Percentiles rank a stretch among this genome's conserved stretches.
phyloP scores from a whole-genome alignment of 2,113 vertebrate species.

The Aphelocoma coerulescens region DNA sequence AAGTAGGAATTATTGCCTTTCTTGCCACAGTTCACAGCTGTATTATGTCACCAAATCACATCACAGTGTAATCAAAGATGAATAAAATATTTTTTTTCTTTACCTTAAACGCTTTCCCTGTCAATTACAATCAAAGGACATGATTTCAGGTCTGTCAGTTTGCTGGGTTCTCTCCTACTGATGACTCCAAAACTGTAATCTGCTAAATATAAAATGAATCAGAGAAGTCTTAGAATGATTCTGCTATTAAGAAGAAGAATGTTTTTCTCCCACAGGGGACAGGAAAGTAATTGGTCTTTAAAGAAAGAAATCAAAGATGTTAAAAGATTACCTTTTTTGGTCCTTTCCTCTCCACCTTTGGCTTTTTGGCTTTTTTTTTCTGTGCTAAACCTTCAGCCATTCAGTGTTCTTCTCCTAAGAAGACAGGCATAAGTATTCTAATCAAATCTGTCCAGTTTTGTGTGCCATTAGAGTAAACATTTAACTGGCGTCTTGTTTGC shows the following conservation, averaged over 20 bases:
- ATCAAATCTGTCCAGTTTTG: slow-evolving; percentile 59
- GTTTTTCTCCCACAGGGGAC: slow-evolving; percentile 73
- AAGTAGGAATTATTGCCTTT: slow-evolving; percentile 78
- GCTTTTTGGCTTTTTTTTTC: background rate
- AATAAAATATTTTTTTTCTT: slow-evolving; percentile 84
- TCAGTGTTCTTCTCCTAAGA: slow-evolving; percentile 34
- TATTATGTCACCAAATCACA: slow-evolving; percentile 90
- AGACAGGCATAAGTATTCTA: slow-evolving; percentile 50
- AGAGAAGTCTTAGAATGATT: slow-evolving; percentile 80
- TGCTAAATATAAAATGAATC: slow-evolving; percentile 84
- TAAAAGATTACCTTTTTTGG: slow-evolving; percentile 68
- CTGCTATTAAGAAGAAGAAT: slow-evolving; percentile 79
- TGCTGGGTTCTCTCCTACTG: slow-evolving; percentile 75
- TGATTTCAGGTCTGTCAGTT: slow-evolving; percentile 82
- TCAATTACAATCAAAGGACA: slow-evolving; percentile 93
- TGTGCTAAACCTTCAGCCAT: slow-evolving; percentile 25
- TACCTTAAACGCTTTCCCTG: slow-evolving; percentile 84
- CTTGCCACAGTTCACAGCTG: slow-evolving; percentile 80
- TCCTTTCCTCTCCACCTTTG: slow-evolving; percentile 47
- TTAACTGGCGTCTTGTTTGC: slow-evolving; percentile 60
- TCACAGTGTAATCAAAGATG: slow-evolving; percentile 85
- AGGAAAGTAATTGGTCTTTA: slow-evolving; percentile 82
- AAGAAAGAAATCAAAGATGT: slow-evolving; percentile 79
- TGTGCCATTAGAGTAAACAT: slow-evolving; percentile 66
- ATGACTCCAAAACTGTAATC: slow-evolving; percentile 83